These are phyloP conservation scores for Lysandra coridon DNA, from an alignment of 2,888 invertebrate species.

Conservation along the genomic window DNA sequence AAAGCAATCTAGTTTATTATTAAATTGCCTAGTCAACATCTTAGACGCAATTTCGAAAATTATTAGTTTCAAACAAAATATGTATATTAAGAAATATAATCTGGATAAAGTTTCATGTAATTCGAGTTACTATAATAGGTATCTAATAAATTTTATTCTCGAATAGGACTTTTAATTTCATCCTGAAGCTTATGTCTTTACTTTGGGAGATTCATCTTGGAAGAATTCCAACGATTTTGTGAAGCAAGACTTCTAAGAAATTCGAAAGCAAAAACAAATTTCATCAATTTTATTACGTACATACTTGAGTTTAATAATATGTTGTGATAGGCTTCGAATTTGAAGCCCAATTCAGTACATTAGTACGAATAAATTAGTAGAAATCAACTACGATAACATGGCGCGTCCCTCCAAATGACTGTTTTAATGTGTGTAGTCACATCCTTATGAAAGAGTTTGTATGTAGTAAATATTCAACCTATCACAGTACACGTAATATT, in stretches of 20 bases:
- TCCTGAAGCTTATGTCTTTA: slow-evolving; percentile 23
- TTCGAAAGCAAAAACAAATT: slow-evolving; percentile 26
- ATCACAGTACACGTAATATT: no score
- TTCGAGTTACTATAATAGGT: neutral
- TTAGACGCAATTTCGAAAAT: neutral
- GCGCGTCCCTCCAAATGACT: no score
- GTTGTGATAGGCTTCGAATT: neutral
- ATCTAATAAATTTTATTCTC: neutral
- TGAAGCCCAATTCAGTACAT: neutral
- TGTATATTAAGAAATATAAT: neutral
- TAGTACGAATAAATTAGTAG: neutral
- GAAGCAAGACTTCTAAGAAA: slow-evolving; percentile 24
- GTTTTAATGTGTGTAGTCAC: no score
- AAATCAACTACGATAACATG: no score
- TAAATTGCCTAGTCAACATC: neutral
- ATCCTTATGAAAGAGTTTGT: no score
- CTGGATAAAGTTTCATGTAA: neutral
- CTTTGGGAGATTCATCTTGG: slow-evolving; percentile 15
- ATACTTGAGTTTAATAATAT: neutral
- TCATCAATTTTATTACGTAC: slow-evolving; percentile 22
- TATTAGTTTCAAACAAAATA: neutral
- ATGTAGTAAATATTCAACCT: no score
- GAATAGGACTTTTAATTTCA: slow-evolving; percentile 23
- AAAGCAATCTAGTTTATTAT: neutral
- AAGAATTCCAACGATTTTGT: slow-evolving; percentile 30